Conservation (phyloP, 1,140 invertebrate genomes). For the Brachionus sp. region DNA sequence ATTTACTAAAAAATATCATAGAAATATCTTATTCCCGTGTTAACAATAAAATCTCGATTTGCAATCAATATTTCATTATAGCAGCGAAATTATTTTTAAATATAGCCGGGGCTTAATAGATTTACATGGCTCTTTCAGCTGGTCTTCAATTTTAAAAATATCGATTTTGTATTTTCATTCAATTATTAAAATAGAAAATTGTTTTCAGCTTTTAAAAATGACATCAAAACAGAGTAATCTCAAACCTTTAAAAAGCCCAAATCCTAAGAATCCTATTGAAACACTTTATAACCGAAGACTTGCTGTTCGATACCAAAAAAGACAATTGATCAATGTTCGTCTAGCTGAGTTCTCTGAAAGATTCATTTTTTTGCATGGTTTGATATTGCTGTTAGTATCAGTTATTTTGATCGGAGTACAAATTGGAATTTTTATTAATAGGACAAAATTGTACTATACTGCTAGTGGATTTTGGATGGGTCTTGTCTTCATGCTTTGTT, state of each 20-base stretch:
- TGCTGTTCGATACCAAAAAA: neutral
- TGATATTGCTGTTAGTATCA: neutral
- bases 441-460: neutral
- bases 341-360: neutral
- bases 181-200: neutral
- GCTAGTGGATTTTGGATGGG: neutral
- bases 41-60: neutral
- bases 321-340: neutral
- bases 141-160: neutral
- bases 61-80: neutral
- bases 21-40: neutral
- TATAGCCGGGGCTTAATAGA: neutral
- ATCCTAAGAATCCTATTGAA: neutral
- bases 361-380: neutral
- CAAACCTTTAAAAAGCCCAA: neutral
- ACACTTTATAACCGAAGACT: neutral
- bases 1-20: neutral
- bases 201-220: neutral
- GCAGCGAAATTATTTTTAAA: neutral
- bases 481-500: neutral
- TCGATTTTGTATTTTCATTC: slow-evolving; percentile 34
- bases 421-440: slow-evolving; percentile 8
- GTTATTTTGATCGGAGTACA: neutral
- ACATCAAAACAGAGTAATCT: neutral
- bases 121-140: neutral